Percentiles rank a stretch among this genome's conserved stretches.
Evolutionary conservation across 2,888 invertebrate genomes (phyloP).

Genomic region (Cordilura impudica): DNA sequence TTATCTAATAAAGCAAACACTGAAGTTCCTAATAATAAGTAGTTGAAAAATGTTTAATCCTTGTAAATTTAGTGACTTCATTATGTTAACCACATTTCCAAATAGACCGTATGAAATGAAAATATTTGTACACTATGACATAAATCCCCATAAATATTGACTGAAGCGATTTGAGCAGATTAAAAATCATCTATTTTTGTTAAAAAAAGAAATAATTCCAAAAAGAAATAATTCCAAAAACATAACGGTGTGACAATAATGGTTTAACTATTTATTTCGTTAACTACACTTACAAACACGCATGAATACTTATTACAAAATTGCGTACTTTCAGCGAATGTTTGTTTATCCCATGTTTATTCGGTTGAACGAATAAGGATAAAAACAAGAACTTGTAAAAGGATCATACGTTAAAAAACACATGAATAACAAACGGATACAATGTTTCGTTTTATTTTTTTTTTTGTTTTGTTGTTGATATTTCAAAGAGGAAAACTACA

Average conservation of each 20-base stretch:
- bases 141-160: conserved; percentile 78
- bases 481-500: conserved; percentile 27
- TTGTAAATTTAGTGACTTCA: conserved; percentile 59
- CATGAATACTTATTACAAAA: conserved; percentile 36
- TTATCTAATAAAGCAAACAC: too few relatives aligned
- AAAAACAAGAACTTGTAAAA: conserved; percentile 11
- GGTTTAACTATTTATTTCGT: conserved; percentile 42
- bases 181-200: conserved; percentile 71
- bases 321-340: conserved; percentile 59
- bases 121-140: conserved; percentile 70
- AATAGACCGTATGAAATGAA: conserved; percentile 50
- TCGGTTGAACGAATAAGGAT: conserved; percentile 74
- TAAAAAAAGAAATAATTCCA: conserved; percentile 40
- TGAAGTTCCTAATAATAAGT: too few relatives aligned
- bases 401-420: conserved; percentile 23
- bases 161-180: conserved; percentile 77
- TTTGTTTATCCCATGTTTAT: conserved; percentile 77
- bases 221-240: conserved; percentile 66
- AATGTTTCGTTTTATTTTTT: conserved; percentile 7
- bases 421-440: conserved; percentile 54
- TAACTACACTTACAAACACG: conserved; percentile 22
- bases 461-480: conserved; percentile 6
- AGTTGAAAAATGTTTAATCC: conserved; percentile 43
- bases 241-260: conserved; percentile 65
- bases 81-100: conserved; percentile 59